Evolutionary conservation across 2,113 vertebrate species (phyloP).

Genomic region (Pseudopodoces humilis): DNA sequence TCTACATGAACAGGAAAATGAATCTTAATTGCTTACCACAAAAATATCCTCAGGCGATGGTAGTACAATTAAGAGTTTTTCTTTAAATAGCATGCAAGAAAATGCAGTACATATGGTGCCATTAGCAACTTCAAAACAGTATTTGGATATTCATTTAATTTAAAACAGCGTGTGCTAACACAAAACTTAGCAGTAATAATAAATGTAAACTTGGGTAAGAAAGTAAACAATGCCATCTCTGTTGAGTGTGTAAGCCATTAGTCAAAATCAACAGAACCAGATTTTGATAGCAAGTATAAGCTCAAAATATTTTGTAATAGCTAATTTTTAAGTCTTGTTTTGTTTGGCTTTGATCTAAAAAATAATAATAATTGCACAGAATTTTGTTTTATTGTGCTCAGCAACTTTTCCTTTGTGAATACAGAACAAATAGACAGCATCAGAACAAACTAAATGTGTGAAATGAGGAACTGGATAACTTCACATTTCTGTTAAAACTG

Average conservation of each 20-base stretch:
- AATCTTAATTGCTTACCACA: conserved; percentile 42
- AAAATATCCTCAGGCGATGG: conserved; percentile 27
- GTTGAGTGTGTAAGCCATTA: not conserved
- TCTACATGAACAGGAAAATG: conserved; percentile 38
- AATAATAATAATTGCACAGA: not conserved
- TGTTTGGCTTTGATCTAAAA: not conserved
- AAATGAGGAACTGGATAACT: not conserved
- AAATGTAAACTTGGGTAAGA: conserved; percentile 36
- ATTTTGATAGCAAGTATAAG: conserved; percentile 4
- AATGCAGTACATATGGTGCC: conserved; percentile 41
- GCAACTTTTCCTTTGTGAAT: not conserved
- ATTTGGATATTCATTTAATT: conserved; percentile 48
- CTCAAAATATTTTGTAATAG: not conserved
- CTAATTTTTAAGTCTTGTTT: not conserved
- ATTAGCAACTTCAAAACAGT: conserved; percentile 45
- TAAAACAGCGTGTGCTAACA: conserved; percentile 31
- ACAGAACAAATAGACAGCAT: not conserved
- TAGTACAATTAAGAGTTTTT: conserved; percentile 37
- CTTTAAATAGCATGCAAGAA: conserved; percentile 45
- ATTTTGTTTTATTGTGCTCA: not conserved
- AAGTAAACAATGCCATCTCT: conserved; percentile 26
- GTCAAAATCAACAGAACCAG: not conserved
- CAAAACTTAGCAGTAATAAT: conserved; percentile 32
- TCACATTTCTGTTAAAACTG: rapidly evolving
- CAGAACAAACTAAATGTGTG: not conserved